Base-by-base conservation (phyloP, 2,888 invertebrate species). In the Lasioglossum vierecki region DNA sequence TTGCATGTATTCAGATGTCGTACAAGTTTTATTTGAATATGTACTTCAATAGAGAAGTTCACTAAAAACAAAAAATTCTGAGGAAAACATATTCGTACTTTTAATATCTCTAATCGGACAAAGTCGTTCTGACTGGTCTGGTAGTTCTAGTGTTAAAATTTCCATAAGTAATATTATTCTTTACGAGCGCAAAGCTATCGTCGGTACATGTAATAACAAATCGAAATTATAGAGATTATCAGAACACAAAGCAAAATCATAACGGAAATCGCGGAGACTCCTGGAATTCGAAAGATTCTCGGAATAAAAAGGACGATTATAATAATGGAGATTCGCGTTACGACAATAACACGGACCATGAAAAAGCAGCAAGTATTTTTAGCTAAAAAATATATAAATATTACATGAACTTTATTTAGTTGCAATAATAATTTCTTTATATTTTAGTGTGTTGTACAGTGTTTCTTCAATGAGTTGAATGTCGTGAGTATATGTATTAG, bases 391-490 rank as follows among this genome's bases (percentile, higher is more conserved):
- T 63, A 30, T 30, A 63, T 35, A 35, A 2, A 39, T 30, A 39
- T 22, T 35, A 22, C 18, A 66, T 8, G 15, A 68, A 22, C 39
- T 63, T 30, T 30, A 63, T 30, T 63, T 6, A 66, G 6, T 66
- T 6, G 22, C 22, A 53, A 22, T 18, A 70, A 70, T 39, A n/a
- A 70, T 13, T 70, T n/a, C 4, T 68, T 66, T 68, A 22, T 41
- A 41, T 70, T 41, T 39, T 90, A 95, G 82, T 97, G 97, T 91
- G 95, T 96, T 1, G 94, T 97, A 39, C 97, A 97, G 86, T 98
- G 97, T 92, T 96, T 97, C 92, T 96, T 97, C 92, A 96, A 96
- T 83, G 96, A 97, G 93, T 93, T 97, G 86, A 96, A 97, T 91
- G 96, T 97, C 96, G 97, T 97, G 95, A 94, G 94, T 89, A 88